A percentile compares a stretch with the other conserved stretches of the same genome.
These are phyloP conservation scores for Oceanodroma tethys DNA, from an alignment of 2,113 vertebrate genomes.

Conservation along the genomic window DNA sequence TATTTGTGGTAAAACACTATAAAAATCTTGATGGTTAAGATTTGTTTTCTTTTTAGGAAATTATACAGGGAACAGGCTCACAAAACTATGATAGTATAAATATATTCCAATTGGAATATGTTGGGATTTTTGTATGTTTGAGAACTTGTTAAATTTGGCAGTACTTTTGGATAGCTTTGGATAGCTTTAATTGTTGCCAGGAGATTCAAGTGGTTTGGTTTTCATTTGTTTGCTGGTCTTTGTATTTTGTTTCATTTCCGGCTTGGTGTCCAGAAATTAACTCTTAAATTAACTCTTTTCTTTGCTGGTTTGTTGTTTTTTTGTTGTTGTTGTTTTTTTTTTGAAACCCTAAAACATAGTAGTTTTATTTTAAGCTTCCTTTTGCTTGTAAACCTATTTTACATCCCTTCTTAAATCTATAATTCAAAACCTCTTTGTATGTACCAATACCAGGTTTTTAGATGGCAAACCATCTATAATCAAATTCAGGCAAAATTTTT, in stretches of 20 bases:
- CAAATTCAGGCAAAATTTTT: neutral
- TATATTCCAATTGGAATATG: neutral
- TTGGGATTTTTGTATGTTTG: neutral
- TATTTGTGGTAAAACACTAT: neutral
- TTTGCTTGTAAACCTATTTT: neutral
- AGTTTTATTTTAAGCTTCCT: neutral
- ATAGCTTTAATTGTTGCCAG: neutral
- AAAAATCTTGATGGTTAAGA: neutral
- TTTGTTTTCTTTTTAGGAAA: neutral
- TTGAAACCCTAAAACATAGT: neutral
- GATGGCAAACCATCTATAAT: neutral
- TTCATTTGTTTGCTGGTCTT: neutral
- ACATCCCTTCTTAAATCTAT: neutral
- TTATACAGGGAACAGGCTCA: neutral
- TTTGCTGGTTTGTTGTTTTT: no score
- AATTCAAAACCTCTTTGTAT: neutral
- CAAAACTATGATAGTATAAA: neutral
- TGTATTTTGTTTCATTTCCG: neutral
- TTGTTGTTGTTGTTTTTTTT: neutral
- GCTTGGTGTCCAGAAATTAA: neutral
- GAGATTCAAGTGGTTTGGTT: neutral
- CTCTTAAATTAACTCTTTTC: neutral
- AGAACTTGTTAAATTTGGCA: neutral
- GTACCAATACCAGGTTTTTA: neutral
- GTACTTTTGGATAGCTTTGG: neutral